A percentile compares a stretch with the other conserved stretches of the same genome.
These are phyloP conservation scores for Trissolcus japonicus DNA, from an alignment of 2,888 invertebrate species.

Conservation along the genomic window DNA sequence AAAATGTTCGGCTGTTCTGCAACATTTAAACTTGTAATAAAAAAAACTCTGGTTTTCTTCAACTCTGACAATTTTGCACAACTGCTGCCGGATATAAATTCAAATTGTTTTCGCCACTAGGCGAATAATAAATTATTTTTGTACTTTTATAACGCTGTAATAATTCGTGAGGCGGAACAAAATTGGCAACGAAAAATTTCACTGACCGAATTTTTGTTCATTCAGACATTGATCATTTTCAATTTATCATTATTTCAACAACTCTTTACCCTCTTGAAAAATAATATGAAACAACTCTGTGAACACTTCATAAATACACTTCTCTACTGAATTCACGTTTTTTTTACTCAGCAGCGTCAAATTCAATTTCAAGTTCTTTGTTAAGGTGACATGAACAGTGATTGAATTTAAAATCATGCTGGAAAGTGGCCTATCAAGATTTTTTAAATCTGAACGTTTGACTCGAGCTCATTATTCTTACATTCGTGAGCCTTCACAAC, in stretches of 20 bases:
- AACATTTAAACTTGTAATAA: constrained; percentile 26
- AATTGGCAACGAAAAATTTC: too few species aligned
- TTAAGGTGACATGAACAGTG: constrained; percentile 16
- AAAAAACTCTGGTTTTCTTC: constrained; percentile 26
- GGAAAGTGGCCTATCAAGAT: constrained; percentile 15
- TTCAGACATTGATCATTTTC: too few species aligned
- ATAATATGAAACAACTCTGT: too few species aligned
- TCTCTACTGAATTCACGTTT: too few species aligned
- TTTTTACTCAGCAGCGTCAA: too few species aligned
- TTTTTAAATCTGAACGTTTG: constrained; percentile 42
- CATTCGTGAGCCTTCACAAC: constrained; percentile 47
- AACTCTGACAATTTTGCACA: constrained; percentile 35
- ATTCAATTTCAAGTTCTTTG: not conserved
- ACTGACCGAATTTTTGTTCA: too few species aligned
- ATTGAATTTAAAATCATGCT: constrained; percentile 39
- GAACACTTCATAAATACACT: too few species aligned
- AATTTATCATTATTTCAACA: too few species aligned
- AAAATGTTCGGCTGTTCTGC: constrained; percentile 8
- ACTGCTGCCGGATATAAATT: constrained; percentile 25
- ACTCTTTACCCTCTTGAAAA: too few species aligned
- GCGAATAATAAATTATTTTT: constrained; percentile 1
- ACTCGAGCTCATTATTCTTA: constrained; percentile 51
- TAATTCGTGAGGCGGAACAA: too few species aligned
- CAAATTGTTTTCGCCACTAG: constrained; percentile 2
- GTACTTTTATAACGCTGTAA: too few species aligned